Base-by-base conservation (phyloP, 2,888 invertebrate species). In the Drosophila ezoana region DNA sequence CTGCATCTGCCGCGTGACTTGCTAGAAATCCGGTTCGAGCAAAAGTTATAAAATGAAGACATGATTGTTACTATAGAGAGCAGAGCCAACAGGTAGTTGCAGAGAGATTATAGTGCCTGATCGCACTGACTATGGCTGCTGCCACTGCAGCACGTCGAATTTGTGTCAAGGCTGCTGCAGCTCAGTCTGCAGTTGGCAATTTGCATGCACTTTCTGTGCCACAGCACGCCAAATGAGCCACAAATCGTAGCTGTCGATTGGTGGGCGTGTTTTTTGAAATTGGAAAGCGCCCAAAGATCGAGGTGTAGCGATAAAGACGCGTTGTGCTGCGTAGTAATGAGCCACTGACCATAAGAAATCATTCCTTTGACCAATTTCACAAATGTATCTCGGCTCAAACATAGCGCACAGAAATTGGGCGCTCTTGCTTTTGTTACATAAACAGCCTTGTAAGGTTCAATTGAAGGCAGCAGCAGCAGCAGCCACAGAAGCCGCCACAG, bases 1-100 rank as follows among this genome's bases (percentile, higher is more conserved):
- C 82, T 73, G 80, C 79, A 83, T 83, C 83, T 87, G 83, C 83
- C 85, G 70, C 79, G 65, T 81, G 87, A 85, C 82, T 79, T 62
- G 82, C 65, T 72, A 54, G 41, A 69, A 78, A 84, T 87, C 82
- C 82, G 75, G 87, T 82, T 75, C 47, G 58, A 9, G 28, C 44
- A 44, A 72, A 56, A 70, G 70, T 78, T 83, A 88, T 83, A 78
- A 80, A 74, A 86, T 79, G 54, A 72, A 85, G 60, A 72, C 73
- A 77, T 80, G 67, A 84, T 79, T 76, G 69, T 61, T 54, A 28
- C 62, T 43, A 23, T 48, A 18, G 47, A 53, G 59, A 57, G 45
- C 54, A 48, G 38, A 53, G 37, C 16, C 54, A 47, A 47, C 49
- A 64, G 57, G 45, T 59, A 56, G 44, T 47, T 47, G 38, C 52